Percentiles rank a stretch among this genome's conserved stretches.
These are phyloP conservation scores for Helicoverpa zea DNA, from an alignment of 1,140 invertebrate genomes.

Conservation along the genomic window DNA sequence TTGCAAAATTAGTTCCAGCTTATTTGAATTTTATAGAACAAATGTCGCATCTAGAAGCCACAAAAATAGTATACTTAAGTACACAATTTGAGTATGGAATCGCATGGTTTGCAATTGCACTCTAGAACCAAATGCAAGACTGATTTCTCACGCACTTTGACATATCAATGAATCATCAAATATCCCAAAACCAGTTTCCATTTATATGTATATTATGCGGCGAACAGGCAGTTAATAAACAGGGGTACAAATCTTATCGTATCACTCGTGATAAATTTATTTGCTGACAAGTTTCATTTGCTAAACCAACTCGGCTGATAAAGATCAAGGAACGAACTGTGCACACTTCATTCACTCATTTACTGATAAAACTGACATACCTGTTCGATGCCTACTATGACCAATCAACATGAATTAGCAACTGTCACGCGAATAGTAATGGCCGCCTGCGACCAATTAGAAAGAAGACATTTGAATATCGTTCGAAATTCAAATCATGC, in stretches of 20 bases:
- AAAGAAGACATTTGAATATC: constrained; percentile 19
- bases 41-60: too few relatives aligned
- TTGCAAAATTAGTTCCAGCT: too few relatives aligned
- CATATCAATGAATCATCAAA: constrained; percentile 57
- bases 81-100: too few relatives aligned
- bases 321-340: constrained; percentile 70
- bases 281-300: constrained; percentile 60
- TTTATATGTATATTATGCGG: constrained; percentile 45
- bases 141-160: constrained; percentile 43
- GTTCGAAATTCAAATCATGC: constrained; percentile 7
- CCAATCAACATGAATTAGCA: constrained; percentile 26
- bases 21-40: too few relatives aligned
- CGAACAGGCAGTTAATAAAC: constrained; percentile 48
- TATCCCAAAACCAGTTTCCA: constrained; percentile 42
- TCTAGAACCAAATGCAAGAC: constrained; percentile 9
- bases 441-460: not conserved
- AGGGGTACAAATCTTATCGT: constrained; percentile 56
- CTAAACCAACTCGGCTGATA: constrained; percentile 64
- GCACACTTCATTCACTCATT: constrained; percentile 50
- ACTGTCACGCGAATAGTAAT: constrained; percentile 6
- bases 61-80: too few relatives aligned
- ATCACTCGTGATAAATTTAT: constrained; percentile 57
- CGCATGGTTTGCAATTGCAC: not conserved
- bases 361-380: constrained; percentile 47
- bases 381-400: constrained; percentile 48